Conservation (phyloP, 1,140 invertebrate genomes). For the Danaus melanippus region DNA sequence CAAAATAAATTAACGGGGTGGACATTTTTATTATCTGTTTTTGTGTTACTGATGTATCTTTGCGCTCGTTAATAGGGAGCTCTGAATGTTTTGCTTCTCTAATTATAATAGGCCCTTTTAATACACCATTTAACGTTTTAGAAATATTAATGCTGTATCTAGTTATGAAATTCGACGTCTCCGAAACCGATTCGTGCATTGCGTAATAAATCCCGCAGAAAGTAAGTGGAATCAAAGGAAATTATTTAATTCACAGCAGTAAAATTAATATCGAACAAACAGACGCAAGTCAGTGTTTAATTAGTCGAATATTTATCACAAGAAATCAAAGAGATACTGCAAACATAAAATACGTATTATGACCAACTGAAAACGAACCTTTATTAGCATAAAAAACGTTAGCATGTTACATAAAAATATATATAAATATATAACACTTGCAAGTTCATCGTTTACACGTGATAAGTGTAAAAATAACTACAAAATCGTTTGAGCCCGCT, state of each 20-base stretch:
- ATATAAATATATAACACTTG: slow-evolving; percentile 8
- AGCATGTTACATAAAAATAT: slow-evolving; percentile 6
- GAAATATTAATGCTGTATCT: too few species aligned
- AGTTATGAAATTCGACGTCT: too few species aligned
- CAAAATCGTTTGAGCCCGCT: slow-evolving; percentile 12
- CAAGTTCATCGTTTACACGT: slow-evolving; percentile 3
- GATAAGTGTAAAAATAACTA: slow-evolving; percentile 12
- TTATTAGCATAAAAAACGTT: background rate
- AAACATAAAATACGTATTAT: background rate
- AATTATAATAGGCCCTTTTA: background rate
- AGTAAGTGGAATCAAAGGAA: too few species aligned
- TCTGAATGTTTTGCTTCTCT: background rate
- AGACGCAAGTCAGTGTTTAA: too few species aligned
- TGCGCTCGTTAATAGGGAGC: background rate
- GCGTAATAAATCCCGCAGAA: too few species aligned
- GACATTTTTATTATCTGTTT: slow-evolving; percentile 41
- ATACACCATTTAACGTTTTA: too few species aligned
- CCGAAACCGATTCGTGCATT: too few species aligned
- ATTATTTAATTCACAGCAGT: too few species aligned
- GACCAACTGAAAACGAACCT: slow-evolving; percentile 2
- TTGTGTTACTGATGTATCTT: slow-evolving; percentile 12
- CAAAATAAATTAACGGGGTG: slow-evolving; percentile 62
- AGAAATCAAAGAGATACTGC: too few species aligned
- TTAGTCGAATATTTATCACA: too few species aligned
- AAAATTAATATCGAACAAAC: too few species aligned